These are phyloP conservation scores for Sitobion miscanthi DNA, from an alignment of 1,140 invertebrate species.

Conservation along the genomic window DNA sequence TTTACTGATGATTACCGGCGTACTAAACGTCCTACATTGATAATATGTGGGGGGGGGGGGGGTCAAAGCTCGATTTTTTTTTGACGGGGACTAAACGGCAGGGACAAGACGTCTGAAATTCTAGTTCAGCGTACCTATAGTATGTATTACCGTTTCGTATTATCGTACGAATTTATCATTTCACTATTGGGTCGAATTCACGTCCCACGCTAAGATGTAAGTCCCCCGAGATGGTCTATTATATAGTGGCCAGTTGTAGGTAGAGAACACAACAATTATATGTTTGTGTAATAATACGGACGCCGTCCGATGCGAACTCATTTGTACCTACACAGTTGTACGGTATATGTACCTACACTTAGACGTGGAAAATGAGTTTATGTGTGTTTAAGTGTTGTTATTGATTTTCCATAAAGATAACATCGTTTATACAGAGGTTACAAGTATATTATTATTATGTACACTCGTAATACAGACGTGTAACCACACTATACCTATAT, in stretches of 20 bases:
- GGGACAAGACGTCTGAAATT: too few relatives aligned
- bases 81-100: too few relatives aligned
- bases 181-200: background rate
- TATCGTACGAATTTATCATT: background rate
- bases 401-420: background rate
- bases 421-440: background rate
- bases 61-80: too few relatives aligned
- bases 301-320: background rate
- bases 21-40: too few relatives aligned
- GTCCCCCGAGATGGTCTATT: background rate
- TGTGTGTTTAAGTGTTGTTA: constrained; percentile 2
- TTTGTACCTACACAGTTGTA: background rate
- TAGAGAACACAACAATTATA: background rate
- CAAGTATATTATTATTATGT: background rate
- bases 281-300: background rate
- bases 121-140: too few relatives aligned
- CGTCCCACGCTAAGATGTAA: background rate
- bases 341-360: too few relatives aligned
- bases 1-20: too few relatives aligned
- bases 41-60: too few relatives aligned
- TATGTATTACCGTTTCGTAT: background rate
- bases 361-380: background rate
- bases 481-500: background rate
- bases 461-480: background rate
- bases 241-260: background rate